Evolutionary conservation across 2,797 vertebrate genomes (phyloP), one percentile per base, ranked within the genome.

Genomic region (Astyanax mexicanus): DNA sequence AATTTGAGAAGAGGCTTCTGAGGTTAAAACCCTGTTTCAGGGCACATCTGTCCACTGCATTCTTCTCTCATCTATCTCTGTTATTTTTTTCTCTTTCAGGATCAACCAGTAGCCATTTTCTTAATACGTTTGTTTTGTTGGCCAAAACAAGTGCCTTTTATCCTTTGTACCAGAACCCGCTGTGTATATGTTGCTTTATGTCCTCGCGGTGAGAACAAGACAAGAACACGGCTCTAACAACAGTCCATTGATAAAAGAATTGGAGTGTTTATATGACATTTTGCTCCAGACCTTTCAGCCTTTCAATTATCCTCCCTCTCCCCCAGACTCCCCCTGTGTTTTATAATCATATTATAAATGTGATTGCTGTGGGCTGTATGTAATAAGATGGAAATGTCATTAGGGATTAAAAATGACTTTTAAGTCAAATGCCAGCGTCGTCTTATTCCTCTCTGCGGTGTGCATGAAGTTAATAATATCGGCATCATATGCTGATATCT

Each of bases 401-500:
- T 21, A 52, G 45, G 42, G 70, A 78, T 78, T 78, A 78, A 78
- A 78, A 21, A 61, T 37, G 10, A 44, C 38, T 44, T 78, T 78
- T 42, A 61, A 78, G 65, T 68, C 54, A 72, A 68, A 73, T 54
- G 44, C 70, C 38, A 73, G 10, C 44, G 75, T 67, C 3, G 10
- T 68, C 42, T 51, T 42, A n/a, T 72, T 78, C 35, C 61, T 72
- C 65, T 78, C 35, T n/a, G 29, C 44, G 17, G 49, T 15, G 27
- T 17, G 42, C 47, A 42, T 40, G n/a, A 40, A 38, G 69, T 45
- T 55, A 54, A 77, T 49, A 67, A 67, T 49, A 77, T 38, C 27
- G 57, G 40, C 4, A 25, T 23, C 11, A 12, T 54, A 40, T 72
- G 15, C 32, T 45, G 64, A 45, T 60, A 54, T 64, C 29, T 64